Conservation (phyloP, 2,888 invertebrate genomes). For the Panzeria rudis region DNA sequence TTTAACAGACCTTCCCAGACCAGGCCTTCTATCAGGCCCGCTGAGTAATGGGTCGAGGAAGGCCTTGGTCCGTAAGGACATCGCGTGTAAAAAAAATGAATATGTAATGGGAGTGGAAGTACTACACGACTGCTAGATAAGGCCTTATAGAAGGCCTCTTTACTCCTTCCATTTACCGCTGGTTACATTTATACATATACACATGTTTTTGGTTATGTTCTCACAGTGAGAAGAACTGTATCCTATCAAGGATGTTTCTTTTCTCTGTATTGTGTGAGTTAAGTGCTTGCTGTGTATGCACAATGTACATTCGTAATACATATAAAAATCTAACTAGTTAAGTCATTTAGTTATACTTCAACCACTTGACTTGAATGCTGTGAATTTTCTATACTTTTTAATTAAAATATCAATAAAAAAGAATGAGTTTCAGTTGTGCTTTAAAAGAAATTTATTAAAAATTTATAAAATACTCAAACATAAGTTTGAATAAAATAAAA, state of each 20-base stretch:
- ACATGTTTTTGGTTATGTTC: slow-evolving; percentile 26
- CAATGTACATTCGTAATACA: background rate
- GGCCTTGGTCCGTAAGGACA: too few relatives aligned
- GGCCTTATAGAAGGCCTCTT: too few relatives aligned
- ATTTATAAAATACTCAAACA: background rate
- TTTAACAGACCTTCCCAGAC: too few relatives aligned
- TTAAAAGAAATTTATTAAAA: slow-evolving; percentile 14
- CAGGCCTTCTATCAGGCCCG: too few relatives aligned
- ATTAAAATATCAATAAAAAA: slow-evolving; percentile 26
- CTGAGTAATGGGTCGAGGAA: too few relatives aligned
- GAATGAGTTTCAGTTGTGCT: slow-evolving; percentile 20
- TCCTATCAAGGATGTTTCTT: slow-evolving; percentile 37
- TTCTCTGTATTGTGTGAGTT: slow-evolving; percentile 33
- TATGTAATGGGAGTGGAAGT: too few relatives aligned
- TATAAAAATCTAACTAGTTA: slow-evolving; percentile 24
- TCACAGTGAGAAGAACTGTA: slow-evolving; percentile 50
- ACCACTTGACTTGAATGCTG: slow-evolving; percentile 62
- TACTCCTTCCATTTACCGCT: too few relatives aligned
- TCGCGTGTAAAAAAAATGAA: too few relatives aligned
- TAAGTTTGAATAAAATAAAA: background rate
- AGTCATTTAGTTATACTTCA: slow-evolving; percentile 56
- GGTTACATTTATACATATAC: background rate
- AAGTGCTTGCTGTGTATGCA: slow-evolving; percentile 32
- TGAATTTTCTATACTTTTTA: slow-evolving; percentile 43
- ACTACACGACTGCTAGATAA: too few relatives aligned